Percentiles rank a stretch among this genome's conserved stretches.
These are phyloP conservation scores for Osmoderma eremita DNA, from an alignment of 2,888 invertebrate genomes.

Conservation along the genomic window DNA sequence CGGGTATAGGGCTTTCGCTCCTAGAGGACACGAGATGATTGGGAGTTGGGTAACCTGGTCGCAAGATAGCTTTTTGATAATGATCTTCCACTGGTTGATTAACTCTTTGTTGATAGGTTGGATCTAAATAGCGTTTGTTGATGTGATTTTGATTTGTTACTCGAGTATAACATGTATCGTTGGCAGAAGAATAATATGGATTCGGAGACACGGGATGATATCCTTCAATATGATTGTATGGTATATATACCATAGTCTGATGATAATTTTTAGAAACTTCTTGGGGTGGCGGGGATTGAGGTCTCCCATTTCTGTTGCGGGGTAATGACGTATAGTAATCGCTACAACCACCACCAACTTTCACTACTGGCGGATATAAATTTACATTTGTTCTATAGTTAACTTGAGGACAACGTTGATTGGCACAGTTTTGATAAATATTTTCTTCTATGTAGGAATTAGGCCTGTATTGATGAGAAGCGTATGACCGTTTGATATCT, in stretches of 20 bases:
- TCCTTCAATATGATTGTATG: conserved; percentile 68
- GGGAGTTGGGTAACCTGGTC: conserved; percentile 52
- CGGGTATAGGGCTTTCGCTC: conserved; percentile 62
- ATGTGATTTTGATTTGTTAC: conserved; percentile 61
- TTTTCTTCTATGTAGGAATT: conserved; percentile 62
- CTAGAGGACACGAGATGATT: conserved; percentile 51
- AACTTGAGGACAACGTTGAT: conserved; percentile 54
- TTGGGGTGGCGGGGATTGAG: conserved; percentile 77
- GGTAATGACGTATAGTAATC: conserved; percentile 59
- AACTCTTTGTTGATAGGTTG: conserved; percentile 57
- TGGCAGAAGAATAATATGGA: conserved; percentile 55
- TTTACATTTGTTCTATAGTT: conserved; percentile 56
- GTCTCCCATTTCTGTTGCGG: conserved; percentile 66
- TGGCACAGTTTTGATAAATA: conserved; percentile 68
- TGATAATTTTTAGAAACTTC: conserved; percentile 70
- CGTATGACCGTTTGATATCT: conserved; percentile 48
- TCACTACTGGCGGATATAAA: conserved; percentile 56
- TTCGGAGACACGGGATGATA: conserved; percentile 54
- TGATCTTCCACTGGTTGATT: conserved; percentile 54
- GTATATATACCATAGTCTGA: conserved; percentile 75
- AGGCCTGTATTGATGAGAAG: conserved; percentile 58
- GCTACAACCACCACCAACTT: conserved; percentile 57
- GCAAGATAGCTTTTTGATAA: conserved; percentile 50
- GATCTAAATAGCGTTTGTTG: conserved; percentile 61
- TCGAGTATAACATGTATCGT: conserved; percentile 55